Conservation (phyloP, 2,888 invertebrate genomes). For the Alloplasta piceator region DNA sequence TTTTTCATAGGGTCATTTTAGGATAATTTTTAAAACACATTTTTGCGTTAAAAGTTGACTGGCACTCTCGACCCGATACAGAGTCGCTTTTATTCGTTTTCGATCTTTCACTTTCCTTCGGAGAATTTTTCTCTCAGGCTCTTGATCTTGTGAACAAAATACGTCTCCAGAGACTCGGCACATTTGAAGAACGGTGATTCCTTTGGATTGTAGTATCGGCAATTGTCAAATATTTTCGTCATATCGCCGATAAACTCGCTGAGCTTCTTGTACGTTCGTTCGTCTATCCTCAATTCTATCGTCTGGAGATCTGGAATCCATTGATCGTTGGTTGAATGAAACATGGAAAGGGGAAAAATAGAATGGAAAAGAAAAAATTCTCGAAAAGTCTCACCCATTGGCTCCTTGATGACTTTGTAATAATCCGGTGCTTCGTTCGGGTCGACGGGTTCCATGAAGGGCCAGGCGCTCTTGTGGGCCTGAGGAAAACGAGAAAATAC, state of each 20-base stretch:
- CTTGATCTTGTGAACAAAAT: conserved; percentile 97
- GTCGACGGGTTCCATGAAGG: conserved; percentile 98
- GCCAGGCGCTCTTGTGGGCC: conserved; percentile 98
- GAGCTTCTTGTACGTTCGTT: conserved; percentile 92
- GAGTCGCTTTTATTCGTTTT: neutral
- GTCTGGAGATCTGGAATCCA: conserved; percentile 92
- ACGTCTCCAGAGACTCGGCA: conserved; percentile 97
- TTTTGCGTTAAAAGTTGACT: conserved; percentile 39
- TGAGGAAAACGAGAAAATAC: conserved; percentile 79
- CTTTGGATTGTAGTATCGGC: conserved; percentile 98
- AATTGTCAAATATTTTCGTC: conserved; percentile 99
- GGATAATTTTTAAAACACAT: conserved; percentile 4
- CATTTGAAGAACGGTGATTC: conserved; percentile 98
- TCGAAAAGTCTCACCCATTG: conserved; percentile 90
- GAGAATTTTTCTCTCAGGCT: conserved; percentile 93
- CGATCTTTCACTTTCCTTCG: conserved; percentile 83
- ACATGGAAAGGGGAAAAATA: conserved; percentile 88
- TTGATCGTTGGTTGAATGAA: conserved; percentile 70
- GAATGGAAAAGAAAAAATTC: conserved; percentile 85
- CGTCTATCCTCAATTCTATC: conserved; percentile 94
- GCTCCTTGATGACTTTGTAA: conserved; percentile 97
- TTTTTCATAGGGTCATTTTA: neutral
- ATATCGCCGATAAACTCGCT: conserved; percentile 98
- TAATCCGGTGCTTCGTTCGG: conserved; percentile 98
- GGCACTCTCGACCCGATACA: conserved; percentile 37